A percentile compares a stretch with the other conserved stretches of the same genome.
Conservation (phyloP, 2,888 invertebrate species). For the Aphodius granarius region DNA sequence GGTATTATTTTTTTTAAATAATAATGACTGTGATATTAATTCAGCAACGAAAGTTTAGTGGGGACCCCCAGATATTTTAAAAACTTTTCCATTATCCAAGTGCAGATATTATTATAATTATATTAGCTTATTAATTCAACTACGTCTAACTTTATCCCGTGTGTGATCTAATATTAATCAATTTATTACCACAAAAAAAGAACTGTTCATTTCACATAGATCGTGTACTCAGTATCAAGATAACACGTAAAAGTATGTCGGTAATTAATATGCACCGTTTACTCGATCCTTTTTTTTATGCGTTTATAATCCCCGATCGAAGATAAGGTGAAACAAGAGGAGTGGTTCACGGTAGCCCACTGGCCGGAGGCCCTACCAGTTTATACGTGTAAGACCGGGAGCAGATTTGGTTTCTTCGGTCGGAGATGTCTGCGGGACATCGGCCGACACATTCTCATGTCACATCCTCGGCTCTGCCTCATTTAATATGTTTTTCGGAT, state of each 20-base stretch:
- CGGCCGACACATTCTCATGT: constrained; percentile 21
- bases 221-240: constrained; percentile 8
- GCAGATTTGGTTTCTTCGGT: constrained; percentile 38
- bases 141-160: no score
- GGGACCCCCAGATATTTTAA: no score
- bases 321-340: constrained; percentile 34
- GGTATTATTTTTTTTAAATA: no score
- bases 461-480: constrained; percentile 18
- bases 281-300: constrained; percentile 2
- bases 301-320: constrained; percentile 21
- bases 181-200: background rate
- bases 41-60: no score
- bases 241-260: constrained; percentile 7
- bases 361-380: constrained; percentile 29
- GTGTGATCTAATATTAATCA: background rate
- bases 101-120: no score
- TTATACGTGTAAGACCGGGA: constrained; percentile 40
- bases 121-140: no score
- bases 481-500: background rate
- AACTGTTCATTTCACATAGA: background rate
- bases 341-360: constrained; percentile 30
- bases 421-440: background rate
- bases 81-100: no score
- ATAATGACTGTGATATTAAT: no score
- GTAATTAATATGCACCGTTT: constrained; percentile 4